These are phyloP conservation scores for Geococcyx californianus DNA, from an alignment of 2,113 vertebrate species.

Conservation along the genomic window DNA sequence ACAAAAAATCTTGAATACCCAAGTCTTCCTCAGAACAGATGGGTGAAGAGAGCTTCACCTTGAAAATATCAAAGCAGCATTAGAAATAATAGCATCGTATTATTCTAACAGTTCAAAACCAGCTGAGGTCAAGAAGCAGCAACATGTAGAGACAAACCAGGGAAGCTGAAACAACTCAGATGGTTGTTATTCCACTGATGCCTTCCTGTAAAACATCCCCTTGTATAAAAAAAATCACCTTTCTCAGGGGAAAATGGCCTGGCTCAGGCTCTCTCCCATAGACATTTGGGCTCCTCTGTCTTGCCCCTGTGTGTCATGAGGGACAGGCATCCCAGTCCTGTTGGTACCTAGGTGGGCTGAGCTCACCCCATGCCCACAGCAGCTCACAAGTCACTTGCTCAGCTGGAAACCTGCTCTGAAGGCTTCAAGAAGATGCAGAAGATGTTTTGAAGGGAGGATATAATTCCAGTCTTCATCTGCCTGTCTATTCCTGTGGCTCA, in stretches of 20 bases:
- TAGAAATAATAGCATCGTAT: slow-evolving; percentile 12
- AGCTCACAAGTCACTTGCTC: background rate
- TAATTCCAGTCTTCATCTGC: background rate
- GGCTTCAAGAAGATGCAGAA: background rate
- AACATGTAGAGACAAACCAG: slow-evolving; percentile 52
- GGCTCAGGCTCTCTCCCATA: background rate
- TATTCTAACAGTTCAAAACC: slow-evolving; percentile 33
- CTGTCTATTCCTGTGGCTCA: rapidly evolving
- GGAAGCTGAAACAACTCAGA: background rate
- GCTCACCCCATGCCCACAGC: background rate
- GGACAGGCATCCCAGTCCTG: background rate
- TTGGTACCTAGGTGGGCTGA: background rate
- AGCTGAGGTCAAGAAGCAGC: slow-evolving; percentile 5
- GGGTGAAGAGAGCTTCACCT: slow-evolving; percentile 18
- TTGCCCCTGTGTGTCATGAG: background rate
- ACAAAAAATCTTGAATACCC: slow-evolving; percentile 24
- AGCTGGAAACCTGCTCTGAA: background rate
- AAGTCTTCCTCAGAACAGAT: slow-evolving; percentile 25
- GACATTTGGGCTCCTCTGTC: background rate
- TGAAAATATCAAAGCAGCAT: slow-evolving; percentile 36
- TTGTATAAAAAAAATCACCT: background rate
- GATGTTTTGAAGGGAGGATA: background rate
- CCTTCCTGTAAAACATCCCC: slow-evolving; percentile 18
- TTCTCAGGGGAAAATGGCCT: background rate
- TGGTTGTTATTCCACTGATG: background rate